A percentile compares a stretch with the other conserved stretches of the same genome.
These are phyloP conservation scores for Liolophura sinensis DNA, from an alignment of 1,140 invertebrate genomes.

Conservation along the genomic window DNA sequence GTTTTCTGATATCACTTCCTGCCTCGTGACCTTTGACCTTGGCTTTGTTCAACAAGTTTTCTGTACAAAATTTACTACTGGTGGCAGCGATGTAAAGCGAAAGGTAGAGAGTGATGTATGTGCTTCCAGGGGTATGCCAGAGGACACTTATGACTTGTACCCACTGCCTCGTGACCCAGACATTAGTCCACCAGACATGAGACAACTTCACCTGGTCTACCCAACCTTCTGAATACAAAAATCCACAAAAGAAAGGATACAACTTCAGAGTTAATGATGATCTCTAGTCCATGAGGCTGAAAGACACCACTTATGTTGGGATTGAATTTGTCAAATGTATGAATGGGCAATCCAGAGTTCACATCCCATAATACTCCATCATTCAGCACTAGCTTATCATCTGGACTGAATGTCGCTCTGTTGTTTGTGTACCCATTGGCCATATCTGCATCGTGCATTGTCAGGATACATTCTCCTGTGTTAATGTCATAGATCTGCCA, in stretches of 20 bases:
- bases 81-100: not conserved
- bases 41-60: too few relatives aligned
- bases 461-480: slow-evolving; percentile 75
- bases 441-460: slow-evolving; percentile 73
- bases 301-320: slow-evolving; percentile 93
- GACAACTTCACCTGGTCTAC: not conserved
- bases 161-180: slow-evolving; percentile 1
- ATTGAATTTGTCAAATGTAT: slow-evolving; percentile 98
- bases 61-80: not conserved
- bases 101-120: not conserved
- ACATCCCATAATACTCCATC: slow-evolving; percentile 98
- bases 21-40: too few relatives aligned
- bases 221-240: not conserved
- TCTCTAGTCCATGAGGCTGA: slow-evolving; percentile 93
- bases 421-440: slow-evolving; percentile 94
- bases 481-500: slow-evolving; percentile 85
- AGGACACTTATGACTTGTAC: not conserved
- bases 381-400: slow-evolving; percentile 90
- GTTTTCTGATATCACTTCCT: too few relatives aligned
- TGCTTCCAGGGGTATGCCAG: not conserved
- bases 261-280: slow-evolving; percentile 67
- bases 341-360: slow-evolving; percentile 68
- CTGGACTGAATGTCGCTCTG: slow-evolving; percentile 89
- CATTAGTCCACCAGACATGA: not conserved
- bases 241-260: slow-evolving; percentile 48